Evolutionary conservation across 2,888 invertebrate species (phyloP).

Genomic region (Gastracanthus pulcherrimus): DNA sequence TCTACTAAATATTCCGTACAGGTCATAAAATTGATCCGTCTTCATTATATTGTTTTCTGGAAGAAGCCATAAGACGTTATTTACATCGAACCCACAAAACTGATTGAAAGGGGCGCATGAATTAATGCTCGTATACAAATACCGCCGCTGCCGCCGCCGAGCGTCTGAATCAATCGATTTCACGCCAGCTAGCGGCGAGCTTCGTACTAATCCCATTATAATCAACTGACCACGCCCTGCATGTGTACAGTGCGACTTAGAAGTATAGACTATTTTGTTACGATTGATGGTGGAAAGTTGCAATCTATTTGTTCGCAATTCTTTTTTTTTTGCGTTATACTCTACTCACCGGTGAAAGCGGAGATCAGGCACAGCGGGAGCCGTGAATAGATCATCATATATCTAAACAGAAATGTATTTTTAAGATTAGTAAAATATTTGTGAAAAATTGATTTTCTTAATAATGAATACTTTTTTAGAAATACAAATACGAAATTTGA

Average conservation of each 20-base stretch:
- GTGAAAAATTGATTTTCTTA: no score
- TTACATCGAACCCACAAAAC: constrained; percentile 36
- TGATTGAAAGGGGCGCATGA: constrained; percentile 27
- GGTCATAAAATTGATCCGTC: neutral
- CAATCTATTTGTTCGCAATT: no score
- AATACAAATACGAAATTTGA: no score
- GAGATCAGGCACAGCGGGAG: neutral
- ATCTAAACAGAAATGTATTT: no score
- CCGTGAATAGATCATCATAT: neutral
- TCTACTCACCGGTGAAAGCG: neutral
- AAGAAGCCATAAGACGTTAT: constrained; percentile 22
- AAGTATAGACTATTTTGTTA: no score
- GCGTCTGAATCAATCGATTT: constrained; percentile 52
- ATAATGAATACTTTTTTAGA: no score
- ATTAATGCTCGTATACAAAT: constrained; percentile 35
- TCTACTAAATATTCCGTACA: neutral
- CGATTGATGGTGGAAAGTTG: neutral
- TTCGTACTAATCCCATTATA: constrained; percentile 54
- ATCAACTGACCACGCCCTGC: constrained; percentile 56
- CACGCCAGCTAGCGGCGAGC: constrained; percentile 54
- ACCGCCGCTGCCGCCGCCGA: neutral
- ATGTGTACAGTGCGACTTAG: neutral
- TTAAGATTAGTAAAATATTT: no score
- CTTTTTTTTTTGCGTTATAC: no score
- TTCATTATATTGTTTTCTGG: constrained; percentile 12